Percentiles rank a stretch among this genome's conserved stretches.
phyloP scores from a whole-genome alignment of 1,140 invertebrate species.

The Heliconius eleuchia region DNA sequence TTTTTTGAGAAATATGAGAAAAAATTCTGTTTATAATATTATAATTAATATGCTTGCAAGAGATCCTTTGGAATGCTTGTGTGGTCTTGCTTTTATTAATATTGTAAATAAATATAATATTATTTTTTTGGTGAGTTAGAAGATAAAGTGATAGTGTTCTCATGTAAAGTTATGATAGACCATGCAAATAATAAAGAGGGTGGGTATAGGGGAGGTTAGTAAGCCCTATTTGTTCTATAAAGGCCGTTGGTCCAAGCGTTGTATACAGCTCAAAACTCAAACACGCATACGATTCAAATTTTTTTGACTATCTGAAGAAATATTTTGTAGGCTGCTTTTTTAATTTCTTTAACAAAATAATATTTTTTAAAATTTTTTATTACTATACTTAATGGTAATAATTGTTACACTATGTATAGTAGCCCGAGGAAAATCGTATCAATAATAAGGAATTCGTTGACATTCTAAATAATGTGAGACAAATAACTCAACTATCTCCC shows the following conservation, averaged over 20 bases:
- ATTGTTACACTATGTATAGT: too few species aligned
- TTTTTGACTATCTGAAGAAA: background rate
- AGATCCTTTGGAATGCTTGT: too few species aligned
- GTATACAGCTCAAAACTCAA: slow-evolving; percentile 58
- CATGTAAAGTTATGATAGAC: slow-evolving; percentile 20
- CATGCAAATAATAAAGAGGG: slow-evolving; percentile 5
- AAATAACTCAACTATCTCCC: too few species aligned
- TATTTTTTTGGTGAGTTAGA: slow-evolving; percentile 8
- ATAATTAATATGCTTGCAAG: too few species aligned
- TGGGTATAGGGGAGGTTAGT: slow-evolving; percentile 10
- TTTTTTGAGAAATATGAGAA: background rate
- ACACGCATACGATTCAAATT: slow-evolving; percentile 40
- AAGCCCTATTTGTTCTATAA: slow-evolving; percentile 39
- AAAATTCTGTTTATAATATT: background rate
- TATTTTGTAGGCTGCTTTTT: background rate
- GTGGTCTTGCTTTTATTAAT: too few species aligned
- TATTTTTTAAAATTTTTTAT: too few species aligned
- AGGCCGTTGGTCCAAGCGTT: slow-evolving; percentile 75
- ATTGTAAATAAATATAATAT: background rate
- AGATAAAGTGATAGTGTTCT: slow-evolving; percentile 30
- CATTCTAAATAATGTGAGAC: too few species aligned
- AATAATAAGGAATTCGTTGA: too few species aligned
- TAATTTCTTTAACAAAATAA: background rate
- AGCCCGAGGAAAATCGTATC: too few species aligned
- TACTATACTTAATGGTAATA: too few species aligned